Conservation (phyloP, 2,797 vertebrate genomes). For the Rhinophrynus dorsalis region DNA sequence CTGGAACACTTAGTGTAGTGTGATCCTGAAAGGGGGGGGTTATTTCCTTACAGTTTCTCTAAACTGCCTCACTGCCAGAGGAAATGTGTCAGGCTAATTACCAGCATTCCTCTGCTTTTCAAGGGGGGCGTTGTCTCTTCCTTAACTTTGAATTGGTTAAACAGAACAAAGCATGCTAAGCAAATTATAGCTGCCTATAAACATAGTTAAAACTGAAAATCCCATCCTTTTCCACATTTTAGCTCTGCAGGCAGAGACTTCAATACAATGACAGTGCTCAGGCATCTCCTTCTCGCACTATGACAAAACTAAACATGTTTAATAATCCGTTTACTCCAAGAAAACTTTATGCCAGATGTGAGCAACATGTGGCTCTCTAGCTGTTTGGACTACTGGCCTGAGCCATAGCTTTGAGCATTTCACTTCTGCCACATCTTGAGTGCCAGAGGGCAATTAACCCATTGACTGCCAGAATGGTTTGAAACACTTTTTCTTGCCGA, state of each 20-base stretch:
- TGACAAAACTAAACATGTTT: no score
- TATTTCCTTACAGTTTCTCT: slow-evolving; percentile 25
- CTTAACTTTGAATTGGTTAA: slow-evolving; percentile 39
- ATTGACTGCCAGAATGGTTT: no score
- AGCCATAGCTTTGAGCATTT: no score
- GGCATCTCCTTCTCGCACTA: no score
- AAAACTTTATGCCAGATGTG: no score
- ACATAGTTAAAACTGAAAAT: slow-evolving; percentile 1
- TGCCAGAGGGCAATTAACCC: no score
- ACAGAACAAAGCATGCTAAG: slow-evolving; percentile 25
- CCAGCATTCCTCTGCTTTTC: slow-evolving; percentile 40
- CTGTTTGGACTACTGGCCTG: no score
- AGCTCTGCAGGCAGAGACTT: neutral
- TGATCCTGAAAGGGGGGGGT: slow-evolving; percentile 19
- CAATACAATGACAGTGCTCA: neutral
- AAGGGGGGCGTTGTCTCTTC: slow-evolving; percentile 40
- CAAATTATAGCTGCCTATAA: slow-evolving; percentile 3
- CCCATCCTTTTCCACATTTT: neutral
- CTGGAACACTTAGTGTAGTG: neutral
- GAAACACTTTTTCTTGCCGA: no score
- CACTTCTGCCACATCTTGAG: no score
- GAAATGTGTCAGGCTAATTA: slow-evolving; percentile 48
- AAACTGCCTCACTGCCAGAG: slow-evolving; percentile 12
- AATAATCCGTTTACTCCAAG: no score
- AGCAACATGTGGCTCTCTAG: no score